phyloP scores from a whole-genome alignment of 2,797 vertebrate species.

The Rhincodon typus region DNA sequence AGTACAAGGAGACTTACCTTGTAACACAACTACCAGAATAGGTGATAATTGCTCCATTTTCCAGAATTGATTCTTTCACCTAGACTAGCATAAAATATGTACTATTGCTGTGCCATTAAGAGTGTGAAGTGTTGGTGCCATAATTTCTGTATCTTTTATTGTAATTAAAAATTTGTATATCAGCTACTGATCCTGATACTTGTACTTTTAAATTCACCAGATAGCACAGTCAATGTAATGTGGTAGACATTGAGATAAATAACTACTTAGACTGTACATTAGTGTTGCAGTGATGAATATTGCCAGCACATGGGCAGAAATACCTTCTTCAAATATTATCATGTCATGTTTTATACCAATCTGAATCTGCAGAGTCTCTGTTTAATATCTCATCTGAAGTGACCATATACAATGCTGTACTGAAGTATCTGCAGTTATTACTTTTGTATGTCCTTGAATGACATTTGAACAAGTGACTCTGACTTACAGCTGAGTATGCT shows the following conservation, averaged over 20 bases:
- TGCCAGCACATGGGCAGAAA: neutral
- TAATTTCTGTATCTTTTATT: neutral
- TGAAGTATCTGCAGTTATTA: neutral
- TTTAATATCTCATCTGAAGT: neutral
- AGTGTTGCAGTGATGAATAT: neutral
- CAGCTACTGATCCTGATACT: conserved; percentile 27
- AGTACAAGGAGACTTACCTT: neutral
- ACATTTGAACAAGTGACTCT: neutral
- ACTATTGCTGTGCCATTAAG: neutral
- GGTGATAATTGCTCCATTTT: too few species aligned
- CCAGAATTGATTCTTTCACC: neutral
- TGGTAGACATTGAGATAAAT: neutral
- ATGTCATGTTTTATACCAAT: neutral
- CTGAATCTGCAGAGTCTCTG: neutral
- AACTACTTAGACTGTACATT: neutral
- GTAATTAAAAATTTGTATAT: conserved; percentile 18
- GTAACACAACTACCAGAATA: neutral
- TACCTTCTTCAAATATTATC: neutral
- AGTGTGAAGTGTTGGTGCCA: neutral
- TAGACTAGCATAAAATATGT: neutral
- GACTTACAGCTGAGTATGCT: neutral
- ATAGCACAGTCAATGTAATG: neutral
- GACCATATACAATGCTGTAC: neutral
- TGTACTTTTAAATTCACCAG: neutral
- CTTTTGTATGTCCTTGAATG: neutral